Evolutionary conservation across 2,888 invertebrate genomes (phyloP), one percentile per base, ranked within the genome.

Genomic region (Apoda limacodes): DNA sequence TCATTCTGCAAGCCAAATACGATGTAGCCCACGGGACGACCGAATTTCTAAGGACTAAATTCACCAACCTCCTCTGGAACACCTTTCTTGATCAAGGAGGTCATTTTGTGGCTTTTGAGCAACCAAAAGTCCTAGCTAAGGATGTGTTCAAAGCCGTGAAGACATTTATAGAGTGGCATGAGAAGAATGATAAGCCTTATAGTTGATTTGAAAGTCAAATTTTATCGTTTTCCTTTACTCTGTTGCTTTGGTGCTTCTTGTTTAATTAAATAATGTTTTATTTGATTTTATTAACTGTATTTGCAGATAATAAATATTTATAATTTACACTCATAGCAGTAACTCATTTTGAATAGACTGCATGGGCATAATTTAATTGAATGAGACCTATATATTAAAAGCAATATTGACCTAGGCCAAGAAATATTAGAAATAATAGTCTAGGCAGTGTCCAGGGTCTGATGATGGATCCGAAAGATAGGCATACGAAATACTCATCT

Each of bases 31-130:
- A 83, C 28, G 55, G 65, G 9, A 76, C 88, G 0, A 82, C 87
- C 15, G 69, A 63, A 21, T 56, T 88, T 9, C 45, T 90, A 6
- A 60, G 65, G 24, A 60, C 68, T 2, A 85, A 82, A 45, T 90
- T 67, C 52, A 50, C 51, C 2, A 88, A 91, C 50, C 48, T 93
- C 3, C 68, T 89, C 4, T 85, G 86, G 28, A 82, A 83, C 39
- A 86, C 82, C 0, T 78, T 85, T 25, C 60, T 85, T 38, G 55
- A 75, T 0, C 60, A 81, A 3, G 91, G 90, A 2, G 94, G 94
- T 0, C 94, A 95, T 60, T 94, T 93, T 68, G 85, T 88, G 1
- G 91, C 92, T 0, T 74, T 92, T 28, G 90, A 95, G 60, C 69
- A 84, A 34, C 92, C 93, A 0, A 51, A 82, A 35, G 46, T 85